Base-by-base conservation (phyloP, 2,888 invertebrate genomes). In the Acleris literana region DNA sequence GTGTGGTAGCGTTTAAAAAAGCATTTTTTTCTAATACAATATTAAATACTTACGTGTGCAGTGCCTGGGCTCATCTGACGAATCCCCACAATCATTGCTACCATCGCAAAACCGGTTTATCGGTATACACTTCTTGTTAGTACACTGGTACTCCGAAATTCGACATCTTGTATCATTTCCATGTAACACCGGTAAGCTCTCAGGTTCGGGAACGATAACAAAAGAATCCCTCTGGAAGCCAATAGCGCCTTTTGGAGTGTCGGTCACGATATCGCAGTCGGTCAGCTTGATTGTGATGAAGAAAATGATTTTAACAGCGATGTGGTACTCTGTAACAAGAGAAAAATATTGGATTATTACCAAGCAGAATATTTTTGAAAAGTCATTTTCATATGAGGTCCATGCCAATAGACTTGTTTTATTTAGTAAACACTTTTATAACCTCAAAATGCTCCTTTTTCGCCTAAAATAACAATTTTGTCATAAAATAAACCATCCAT, bases 101-200 rank as follows among this genome's bases (percentile, higher is more conserved):
- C 95, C 95, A 83, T 97, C 96, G 87, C 97, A 97, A 84, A 94
- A 97, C 83, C 95, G 94, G 87, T 96, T 96, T 73, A 95, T 93
- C 48, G 93, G 93, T 69, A 96, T 90, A 80, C 96, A 96, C 75
- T 93, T 93, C 73, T 94, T 95, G 85, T 95, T 95, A 65, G 90
- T 86, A 80, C 96, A 96, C 72, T 93, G 90, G 83, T 95, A 95
- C 82, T 96, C 95, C 6, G 95, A 95, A 74, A 95, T 92, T 69
- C 94, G 93, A 83, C 96, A 96, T 75, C 91, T 85, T 44, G 92
- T 89, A 69, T 90, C 90, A 64, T 92, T 91, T 44, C 85, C 89
- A 70, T 90, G 93, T 33, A 90, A 72, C 29, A 92, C 88, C 5
- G 91, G 90, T 56, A 93, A 76, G 16, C 84, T 75, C 73, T 90